phyloP scores from a whole-genome alignment of 1,140 invertebrate genomes.

The Ectropis grisescens region DNA sequence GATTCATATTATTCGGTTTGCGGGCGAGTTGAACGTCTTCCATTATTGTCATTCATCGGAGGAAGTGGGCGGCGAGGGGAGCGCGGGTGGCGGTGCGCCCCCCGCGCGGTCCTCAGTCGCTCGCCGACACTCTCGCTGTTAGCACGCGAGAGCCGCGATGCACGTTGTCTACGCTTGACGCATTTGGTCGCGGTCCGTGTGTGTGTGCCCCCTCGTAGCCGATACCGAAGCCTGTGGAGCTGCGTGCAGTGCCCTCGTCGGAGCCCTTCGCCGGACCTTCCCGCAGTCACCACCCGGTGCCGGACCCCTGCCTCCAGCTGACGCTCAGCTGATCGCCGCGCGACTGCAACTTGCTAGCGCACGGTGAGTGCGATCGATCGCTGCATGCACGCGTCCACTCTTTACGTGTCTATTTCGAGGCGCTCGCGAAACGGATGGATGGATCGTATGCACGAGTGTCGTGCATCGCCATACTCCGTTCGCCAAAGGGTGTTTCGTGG shows the following conservation, averaged over 20 bases:
- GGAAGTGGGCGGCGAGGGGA: conserved; percentile 64
- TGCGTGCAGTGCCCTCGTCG: conserved; percentile 37
- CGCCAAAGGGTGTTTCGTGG: conserved; percentile 25
- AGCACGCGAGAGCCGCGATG: conserved; percentile 58
- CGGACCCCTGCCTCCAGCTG: conserved; percentile 17
- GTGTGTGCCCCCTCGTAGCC: conserved; percentile 53
- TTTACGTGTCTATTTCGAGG: conserved; percentile 56
- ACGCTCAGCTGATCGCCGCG: conserved; percentile 52
- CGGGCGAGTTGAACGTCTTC: conserved; percentile 69
- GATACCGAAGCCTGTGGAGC: conserved; percentile 31
- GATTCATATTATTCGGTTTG: conserved; percentile 69
- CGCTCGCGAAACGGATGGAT: conserved; percentile 36
- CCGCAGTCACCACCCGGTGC: conserved; percentile 1
- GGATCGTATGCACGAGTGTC: conserved; percentile 20
- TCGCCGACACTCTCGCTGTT: conserved; percentile 57
- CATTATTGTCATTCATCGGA: conserved; percentile 70
- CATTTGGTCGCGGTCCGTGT: conserved; percentile 44
- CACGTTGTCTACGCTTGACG: conserved; percentile 48
- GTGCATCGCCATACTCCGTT: conserved; percentile 20
- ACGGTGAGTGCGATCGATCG: conserved; percentile 64
- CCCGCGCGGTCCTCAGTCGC: conserved; percentile 52
- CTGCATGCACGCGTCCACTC: conserved; percentile 49
- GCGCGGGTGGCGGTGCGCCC: conserved; percentile 45
- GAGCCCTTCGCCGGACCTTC: conserved; percentile 6
- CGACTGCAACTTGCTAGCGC: conserved; percentile 40